A percentile compares a stretch with the other conserved stretches of the same genome.
These are phyloP conservation scores for Drosophila limbata DNA, from an alignment of 2,888 invertebrate genomes.

Conservation along the genomic window DNA sequence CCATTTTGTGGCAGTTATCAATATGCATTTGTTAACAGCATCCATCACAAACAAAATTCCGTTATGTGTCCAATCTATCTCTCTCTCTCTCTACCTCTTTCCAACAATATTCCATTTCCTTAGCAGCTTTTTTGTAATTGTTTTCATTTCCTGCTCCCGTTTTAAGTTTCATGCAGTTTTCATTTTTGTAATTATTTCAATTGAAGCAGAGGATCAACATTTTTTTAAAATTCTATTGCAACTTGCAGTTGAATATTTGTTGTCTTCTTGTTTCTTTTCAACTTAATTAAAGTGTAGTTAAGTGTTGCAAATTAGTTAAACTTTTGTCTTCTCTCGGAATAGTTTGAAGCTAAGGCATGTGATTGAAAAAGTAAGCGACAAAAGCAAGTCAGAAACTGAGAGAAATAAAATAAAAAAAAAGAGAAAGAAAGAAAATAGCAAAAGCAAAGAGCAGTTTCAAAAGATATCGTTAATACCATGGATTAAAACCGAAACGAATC, in stretches of 20 bases:
- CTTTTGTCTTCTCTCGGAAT: background rate
- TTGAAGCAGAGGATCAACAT: constrained; percentile 2
- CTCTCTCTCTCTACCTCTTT: background rate
- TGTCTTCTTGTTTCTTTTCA: background rate
- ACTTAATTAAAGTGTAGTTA: background rate
- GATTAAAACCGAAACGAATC: no score
- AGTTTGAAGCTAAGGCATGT: background rate
- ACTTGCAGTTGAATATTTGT: background rate
- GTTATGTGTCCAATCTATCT: background rate
- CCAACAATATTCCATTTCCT: constrained; percentile 19
- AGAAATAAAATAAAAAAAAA: background rate
- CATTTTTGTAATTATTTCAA: background rate
- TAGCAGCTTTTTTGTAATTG: background rate
- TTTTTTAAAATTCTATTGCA: background rate
- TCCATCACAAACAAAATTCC: constrained; percentile 2
- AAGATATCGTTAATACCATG: background rate
- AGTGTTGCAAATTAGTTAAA: constrained; percentile 13
- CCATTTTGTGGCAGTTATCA: constrained; percentile 26
- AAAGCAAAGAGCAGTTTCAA: background rate
- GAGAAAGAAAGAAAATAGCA: background rate
- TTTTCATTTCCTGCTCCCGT: constrained; percentile 17
- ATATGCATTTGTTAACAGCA: constrained; percentile 23
- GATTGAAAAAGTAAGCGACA: background rate
- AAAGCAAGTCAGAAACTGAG: background rate
- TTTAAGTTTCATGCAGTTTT: background rate